phyloP scores from a whole-genome alignment of 2,113 vertebrate species.

The Maccullochella peelii region DNA sequence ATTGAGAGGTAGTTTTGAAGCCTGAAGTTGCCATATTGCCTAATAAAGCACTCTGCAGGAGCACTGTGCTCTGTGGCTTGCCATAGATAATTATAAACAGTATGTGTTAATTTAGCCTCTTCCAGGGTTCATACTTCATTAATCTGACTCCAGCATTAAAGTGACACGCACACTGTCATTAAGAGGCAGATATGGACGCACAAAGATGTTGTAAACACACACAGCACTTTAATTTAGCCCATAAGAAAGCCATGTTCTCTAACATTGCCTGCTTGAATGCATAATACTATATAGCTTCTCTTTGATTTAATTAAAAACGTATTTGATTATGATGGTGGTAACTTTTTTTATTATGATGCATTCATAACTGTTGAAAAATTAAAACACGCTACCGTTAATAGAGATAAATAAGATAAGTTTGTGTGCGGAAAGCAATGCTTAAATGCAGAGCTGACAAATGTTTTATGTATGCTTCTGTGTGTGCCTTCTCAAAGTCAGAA shows the following conservation, averaged over 20 bases:
- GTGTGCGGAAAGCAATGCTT: not conserved
- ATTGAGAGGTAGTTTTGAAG: conserved; percentile 25
- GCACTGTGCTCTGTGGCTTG: conserved; percentile 13
- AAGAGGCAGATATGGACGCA: conserved; percentile 16
- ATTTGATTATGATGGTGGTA: not conserved
- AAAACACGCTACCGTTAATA: not conserved
- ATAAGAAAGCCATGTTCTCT: not conserved
- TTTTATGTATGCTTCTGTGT: not conserved
- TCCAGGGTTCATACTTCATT: conserved; percentile 37
- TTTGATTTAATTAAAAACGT: not conserved
- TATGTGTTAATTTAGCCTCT: conserved; percentile 40
- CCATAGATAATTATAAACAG: conserved; percentile 40
- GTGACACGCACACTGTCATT: conserved; percentile 22
- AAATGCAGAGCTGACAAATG: not conserved
- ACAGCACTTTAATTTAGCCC: not conserved
- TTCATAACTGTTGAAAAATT: not conserved
- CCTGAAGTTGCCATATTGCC: conserved; percentile 22
- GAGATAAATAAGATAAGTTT: not conserved
- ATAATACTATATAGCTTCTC: not conserved
- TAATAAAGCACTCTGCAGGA: conserved; percentile 23
- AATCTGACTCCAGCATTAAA: conserved; percentile 41
- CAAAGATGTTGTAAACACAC: conserved; percentile 14
- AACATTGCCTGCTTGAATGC: conserved; percentile 7
- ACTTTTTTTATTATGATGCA: conserved; percentile 4
- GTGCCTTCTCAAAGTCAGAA: not conserved